phyloP scores from a whole-genome alignment of 2,888 invertebrate genomes.

The Helobdella robusta region DNA sequence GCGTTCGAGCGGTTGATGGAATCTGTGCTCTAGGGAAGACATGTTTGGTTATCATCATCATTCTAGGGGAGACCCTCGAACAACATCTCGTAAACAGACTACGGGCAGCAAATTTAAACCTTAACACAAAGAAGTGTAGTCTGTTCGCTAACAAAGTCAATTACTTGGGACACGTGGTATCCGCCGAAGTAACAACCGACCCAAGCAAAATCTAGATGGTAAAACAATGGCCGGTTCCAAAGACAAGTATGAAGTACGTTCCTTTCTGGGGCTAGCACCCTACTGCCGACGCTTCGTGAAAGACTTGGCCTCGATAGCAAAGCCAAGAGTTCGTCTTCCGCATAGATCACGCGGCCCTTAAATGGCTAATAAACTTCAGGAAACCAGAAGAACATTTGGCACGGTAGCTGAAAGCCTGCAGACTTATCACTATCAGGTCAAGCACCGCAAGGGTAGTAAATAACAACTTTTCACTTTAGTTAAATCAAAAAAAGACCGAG shows the following conservation, averaged over 20 bases:
- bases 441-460: constrained; percentile 29
- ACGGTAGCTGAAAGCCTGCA: constrained; percentile 29
- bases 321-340: constrained; percentile 24
- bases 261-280: constrained; percentile 14
- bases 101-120: background rate
- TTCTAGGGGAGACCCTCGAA: constrained; percentile 11
- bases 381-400: constrained; percentile 27
- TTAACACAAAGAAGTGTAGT: constrained; percentile 21
- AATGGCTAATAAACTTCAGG: constrained; percentile 30
- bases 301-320: constrained; percentile 22
- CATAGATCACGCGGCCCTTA: constrained; percentile 34
- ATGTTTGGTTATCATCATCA: constrained; percentile 28
- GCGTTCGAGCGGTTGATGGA: constrained; percentile 26
- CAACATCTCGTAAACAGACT: background rate
- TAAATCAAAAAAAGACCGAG: no score
- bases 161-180: constrained; percentile 26
- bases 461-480: no score
- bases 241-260: no score
- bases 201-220: constrained; percentile 19
- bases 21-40: constrained; percentile 15
- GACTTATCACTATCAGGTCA: constrained; percentile 26
- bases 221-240: constrained; percentile 20
- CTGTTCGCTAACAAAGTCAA: constrained; percentile 22
- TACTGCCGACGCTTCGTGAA: constrained; percentile 19
- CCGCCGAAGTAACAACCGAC: constrained; percentile 20